Evolutionary conservation across 37 sponge, comb jelly and placozoan genomes (phyloP).

Genomic region (Chondrosia reniformis): DNA sequence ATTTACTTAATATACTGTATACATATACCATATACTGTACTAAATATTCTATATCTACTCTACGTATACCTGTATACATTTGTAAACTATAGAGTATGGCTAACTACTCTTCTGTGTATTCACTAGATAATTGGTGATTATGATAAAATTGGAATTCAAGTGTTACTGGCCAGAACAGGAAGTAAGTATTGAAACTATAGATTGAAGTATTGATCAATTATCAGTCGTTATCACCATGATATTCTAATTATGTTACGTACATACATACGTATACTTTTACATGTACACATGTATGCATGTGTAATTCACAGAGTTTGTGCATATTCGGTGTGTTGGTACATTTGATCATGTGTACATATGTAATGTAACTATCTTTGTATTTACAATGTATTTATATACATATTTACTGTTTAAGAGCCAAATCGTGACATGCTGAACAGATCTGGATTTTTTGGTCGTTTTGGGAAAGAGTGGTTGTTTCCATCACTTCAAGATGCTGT

Average conservation of each 20-base stretch:
- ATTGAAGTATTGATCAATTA: not conserved
- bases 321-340: not conserved
- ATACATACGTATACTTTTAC: not conserved
- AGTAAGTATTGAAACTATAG: not conserved
- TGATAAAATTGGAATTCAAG: constrained; percentile 45
- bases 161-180: constrained; percentile 47
- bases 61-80: not conserved
- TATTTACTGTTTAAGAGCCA: constrained; percentile 32
- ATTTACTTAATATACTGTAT: too few species aligned
- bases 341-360: not conserved
- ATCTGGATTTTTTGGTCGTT: constrained; percentile 58
- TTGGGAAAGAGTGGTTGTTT: constrained; percentile 80
- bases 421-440: constrained; percentile 58
- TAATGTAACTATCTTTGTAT: too few species aligned
- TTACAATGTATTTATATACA: too few species aligned
- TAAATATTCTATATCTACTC: not conserved
- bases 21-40: not conserved
- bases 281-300: too few species aligned
- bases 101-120: not conserved
- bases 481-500: constrained; percentile 58
- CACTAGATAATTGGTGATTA: constrained; percentile 47
- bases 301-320: not conserved
- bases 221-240: not conserved
- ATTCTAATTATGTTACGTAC: not conserved
- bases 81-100: not conserved